Conservation (phyloP, 2,888 invertebrate genomes). For the Trimorus sp. region DNA sequence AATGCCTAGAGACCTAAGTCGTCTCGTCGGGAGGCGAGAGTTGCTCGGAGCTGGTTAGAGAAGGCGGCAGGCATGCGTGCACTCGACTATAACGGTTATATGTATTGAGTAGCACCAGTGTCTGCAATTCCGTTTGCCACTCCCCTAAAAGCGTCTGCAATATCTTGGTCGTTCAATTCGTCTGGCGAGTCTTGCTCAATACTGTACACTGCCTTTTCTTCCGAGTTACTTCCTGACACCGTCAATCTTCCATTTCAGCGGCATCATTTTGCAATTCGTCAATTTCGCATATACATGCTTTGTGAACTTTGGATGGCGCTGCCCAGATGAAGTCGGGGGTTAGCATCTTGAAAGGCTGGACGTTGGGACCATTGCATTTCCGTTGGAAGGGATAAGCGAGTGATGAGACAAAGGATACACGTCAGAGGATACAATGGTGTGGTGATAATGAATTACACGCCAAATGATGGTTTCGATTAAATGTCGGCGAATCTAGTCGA, state of each 20-base stretch:
- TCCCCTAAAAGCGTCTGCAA: conserved; percentile 68
- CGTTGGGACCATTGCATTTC: too few species aligned
- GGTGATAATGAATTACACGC: too few species aligned
- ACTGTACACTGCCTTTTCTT: conserved; percentile 36
- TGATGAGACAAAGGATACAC: too few species aligned
- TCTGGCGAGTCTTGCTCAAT: conserved; percentile 47
- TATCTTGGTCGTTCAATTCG: conserved; percentile 63
- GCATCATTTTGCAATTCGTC: conserved; percentile 36
- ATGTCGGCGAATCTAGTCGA: too few species aligned
- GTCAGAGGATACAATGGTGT: too few species aligned
- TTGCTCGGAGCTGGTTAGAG: conserved; percentile 67
- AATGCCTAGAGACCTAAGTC: conserved; percentile 61
- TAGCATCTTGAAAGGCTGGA: too few species aligned
- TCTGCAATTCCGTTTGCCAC: conserved; percentile 67
- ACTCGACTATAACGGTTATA: conserved; percentile 56
- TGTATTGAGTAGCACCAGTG: conserved; percentile 50
- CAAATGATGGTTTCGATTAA: too few species aligned
- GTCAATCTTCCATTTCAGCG: conserved; percentile 38
- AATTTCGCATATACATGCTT: too few species aligned
- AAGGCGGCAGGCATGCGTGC: conserved; percentile 71
- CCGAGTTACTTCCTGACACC: conserved; percentile 29
- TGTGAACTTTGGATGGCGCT: too few species aligned
- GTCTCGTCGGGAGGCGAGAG: conserved; percentile 39
- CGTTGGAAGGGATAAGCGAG: too few species aligned
- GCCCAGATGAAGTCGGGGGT: too few species aligned